Evolutionary conservation across 2,888 invertebrate species (phyloP).

Genomic region (Parnassius orleans): DNA sequence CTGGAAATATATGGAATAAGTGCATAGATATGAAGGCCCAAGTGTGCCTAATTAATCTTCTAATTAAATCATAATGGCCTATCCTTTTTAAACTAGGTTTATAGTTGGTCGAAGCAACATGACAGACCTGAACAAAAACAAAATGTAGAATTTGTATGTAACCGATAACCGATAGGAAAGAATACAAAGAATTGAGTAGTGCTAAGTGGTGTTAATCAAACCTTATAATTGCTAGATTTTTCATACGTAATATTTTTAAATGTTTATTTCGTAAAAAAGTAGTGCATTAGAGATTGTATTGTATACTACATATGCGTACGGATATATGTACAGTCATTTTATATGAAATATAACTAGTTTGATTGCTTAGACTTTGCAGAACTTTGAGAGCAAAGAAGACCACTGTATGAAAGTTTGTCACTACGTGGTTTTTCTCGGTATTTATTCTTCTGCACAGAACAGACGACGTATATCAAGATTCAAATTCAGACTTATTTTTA

Average conservation of each 20-base stretch:
- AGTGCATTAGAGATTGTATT: constrained; percentile 51
- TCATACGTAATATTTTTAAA: constrained; percentile 64
- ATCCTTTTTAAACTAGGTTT: background rate
- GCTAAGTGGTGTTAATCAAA: constrained; percentile 32
- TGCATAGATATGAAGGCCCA: background rate
- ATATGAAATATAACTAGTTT: background rate
- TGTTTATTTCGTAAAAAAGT: constrained; percentile 56
- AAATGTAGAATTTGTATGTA: constrained; percentile 1
- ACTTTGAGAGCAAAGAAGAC: too few species aligned
- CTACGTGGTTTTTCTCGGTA: too few species aligned
- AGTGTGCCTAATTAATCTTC: background rate
- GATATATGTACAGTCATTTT: constrained; percentile 32
- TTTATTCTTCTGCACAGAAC: too few species aligned
- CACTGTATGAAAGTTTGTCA: too few species aligned
- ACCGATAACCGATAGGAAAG: constrained; percentile 6
- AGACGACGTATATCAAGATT: too few species aligned
- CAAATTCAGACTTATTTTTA: too few species aligned
- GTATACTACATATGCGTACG: constrained; percentile 34
- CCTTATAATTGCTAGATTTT: constrained; percentile 53
- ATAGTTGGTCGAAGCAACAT: background rate
- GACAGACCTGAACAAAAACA: background rate
- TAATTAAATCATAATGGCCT: constrained; percentile 7
- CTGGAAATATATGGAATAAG: constrained; percentile 41
- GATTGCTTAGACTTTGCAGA: too few species aligned
- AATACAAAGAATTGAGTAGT: constrained; percentile 19